Evolutionary conservation across 2,888 invertebrate species (phyloP), one percentile per base, ranked within the genome.

Genomic region (Epinotia nisella): DNA sequence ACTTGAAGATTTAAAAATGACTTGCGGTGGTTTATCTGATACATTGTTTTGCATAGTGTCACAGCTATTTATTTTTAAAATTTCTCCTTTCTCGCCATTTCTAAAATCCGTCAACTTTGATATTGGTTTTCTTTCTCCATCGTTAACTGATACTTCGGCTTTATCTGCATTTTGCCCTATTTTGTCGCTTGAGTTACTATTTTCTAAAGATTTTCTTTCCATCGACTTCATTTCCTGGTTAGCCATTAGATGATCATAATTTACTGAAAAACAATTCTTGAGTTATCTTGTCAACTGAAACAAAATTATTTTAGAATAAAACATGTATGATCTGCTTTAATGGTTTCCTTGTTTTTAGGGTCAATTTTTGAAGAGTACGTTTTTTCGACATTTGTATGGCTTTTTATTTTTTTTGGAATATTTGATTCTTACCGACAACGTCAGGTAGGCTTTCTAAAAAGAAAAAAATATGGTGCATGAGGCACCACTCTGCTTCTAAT

Each of bases 1-100:
- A 74, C 77, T 80, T 59, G 69, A 61, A 1, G 79, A 77, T 70
- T 79, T 80, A 64, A 79, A 83, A 77, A 85, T 78, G 5, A 82
- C 62, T 76, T 79, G 71, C 4, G 81, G 80, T 55, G 78, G 77
- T 62, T n/a, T n/a, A 41, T 21, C 41, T 4, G 17, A 21, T 24
- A 21, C 7, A 21, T n/a, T 55, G 1, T 66, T 21, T 0, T 7
- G 10, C 24, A 21, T 5, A 2, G 49, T n/a, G 5, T 21, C n/a
- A 5, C 0, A 29, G 15, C 24, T 49, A 2, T 17, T 62, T 10
- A 11, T 15, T n/a, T 29, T 49, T 11, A 62, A 49, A 19, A 29
- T 49, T 3, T 11, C n/a, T 61, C 21, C 70, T 19, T 72, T 77
- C 17, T 77, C 74, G 15, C 70, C 45, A 68, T 78, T 78, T 53